These are phyloP conservation scores for Acromyrmex heyeri DNA, from an alignment of 1,140 invertebrate genomes.

Conservation along the genomic window DNA sequence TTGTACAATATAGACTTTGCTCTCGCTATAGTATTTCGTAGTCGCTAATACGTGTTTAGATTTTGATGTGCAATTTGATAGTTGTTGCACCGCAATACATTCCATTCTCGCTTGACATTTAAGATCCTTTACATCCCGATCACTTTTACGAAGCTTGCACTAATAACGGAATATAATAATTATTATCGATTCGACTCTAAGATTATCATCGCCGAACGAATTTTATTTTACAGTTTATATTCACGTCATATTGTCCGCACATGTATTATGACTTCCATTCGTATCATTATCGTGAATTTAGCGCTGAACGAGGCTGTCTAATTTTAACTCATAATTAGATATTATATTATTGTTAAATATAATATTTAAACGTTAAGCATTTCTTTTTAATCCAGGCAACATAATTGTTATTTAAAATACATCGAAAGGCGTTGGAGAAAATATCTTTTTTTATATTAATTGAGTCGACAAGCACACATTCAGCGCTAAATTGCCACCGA, in stretches of 20 bases:
- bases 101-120: constrained; percentile 37
- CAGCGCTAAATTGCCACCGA: constrained; percentile 20
- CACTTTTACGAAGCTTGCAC: constrained; percentile 48
- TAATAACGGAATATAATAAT: constrained; percentile 22
- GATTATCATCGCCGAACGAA: not conserved
- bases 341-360: not conserved
- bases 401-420: not conserved
- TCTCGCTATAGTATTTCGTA: constrained; percentile 36
- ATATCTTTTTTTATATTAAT: not conserved
- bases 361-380: not conserved
- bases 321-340: not conserved
- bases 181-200: not conserved
- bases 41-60: constrained; percentile 21
- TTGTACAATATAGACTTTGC: not conserved
- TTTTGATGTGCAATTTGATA: constrained; percentile 51
- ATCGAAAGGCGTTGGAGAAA: not conserved
- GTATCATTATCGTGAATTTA: constrained; percentile 22
- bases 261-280: constrained; percentile 11
- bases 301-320: not conserved
- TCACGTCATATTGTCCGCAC: constrained; percentile 35
- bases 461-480: not conserved
- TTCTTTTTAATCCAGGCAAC: not conserved
- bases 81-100: constrained; percentile 30
- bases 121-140: constrained; percentile 30
- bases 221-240: constrained; percentile 36